Evolutionary conservation across 2,888 invertebrate genomes (phyloP), one percentile per base, ranked within the genome.

Genomic region (Stenchaetothrips biformis): DNA sequence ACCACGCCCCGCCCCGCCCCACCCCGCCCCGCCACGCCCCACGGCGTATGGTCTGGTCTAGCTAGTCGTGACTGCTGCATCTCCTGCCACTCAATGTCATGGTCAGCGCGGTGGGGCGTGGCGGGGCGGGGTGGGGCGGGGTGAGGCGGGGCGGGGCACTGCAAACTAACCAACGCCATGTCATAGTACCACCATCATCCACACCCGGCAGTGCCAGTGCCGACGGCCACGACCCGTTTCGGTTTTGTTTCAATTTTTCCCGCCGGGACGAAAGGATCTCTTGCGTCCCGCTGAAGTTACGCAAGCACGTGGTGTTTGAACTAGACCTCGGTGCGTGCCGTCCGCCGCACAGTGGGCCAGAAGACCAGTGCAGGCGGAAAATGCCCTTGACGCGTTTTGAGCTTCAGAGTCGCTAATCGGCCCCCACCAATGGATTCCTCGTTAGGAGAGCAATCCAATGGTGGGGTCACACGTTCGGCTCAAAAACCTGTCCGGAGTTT

Each of bases 1-100:
- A 0, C 67, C 67, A n/a, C n/a, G 67, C 67, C 21, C 67, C 67
- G 21, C 67, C 67, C 67, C 67, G 7, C 67, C 67, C 25, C 67
- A 4, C 67, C 67, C 3, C 25, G 25, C 25, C 67, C 25, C 67
- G n/a, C 67, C 11, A 37, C 37, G 53, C 25, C 67, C 21, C 37
- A 37, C 67, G 7, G 67, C 16, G 16, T 37, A 37, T 18, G 53
- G 53, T 18, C 53, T 74, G 67, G 67, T 74, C 37, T 37, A 37
- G 37, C 67, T 74, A 74, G 67, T 74, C 67, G 67, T 74, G 67
- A 74, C 67, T 21, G 67, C 67, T 74, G 67, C 67, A 74, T 74
- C 67, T 74, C 25, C 67, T 74, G 67, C 67, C 67, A 74, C 67
- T 74, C 67, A 74, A 74, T 74, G 67, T 74, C 67, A 74, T 74